Evolutionary conservation across 2,888 invertebrate genomes (phyloP), one percentile per base, ranked within the genome.

Genomic region (Melanotus villosus): DNA sequence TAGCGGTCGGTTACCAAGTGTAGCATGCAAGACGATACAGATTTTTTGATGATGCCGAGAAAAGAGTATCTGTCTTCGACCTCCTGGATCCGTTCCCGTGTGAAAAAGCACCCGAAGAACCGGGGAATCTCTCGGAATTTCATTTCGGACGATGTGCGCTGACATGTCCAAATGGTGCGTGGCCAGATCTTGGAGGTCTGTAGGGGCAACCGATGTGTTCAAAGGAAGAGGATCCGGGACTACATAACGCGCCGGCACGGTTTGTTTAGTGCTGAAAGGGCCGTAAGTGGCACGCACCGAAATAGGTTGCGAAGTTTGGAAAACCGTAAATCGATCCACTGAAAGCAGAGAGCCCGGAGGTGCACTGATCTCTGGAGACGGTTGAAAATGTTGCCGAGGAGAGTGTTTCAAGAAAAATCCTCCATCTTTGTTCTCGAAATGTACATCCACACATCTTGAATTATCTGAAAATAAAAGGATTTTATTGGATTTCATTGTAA

Each of bases 221-320:
- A 84, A 70, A 2, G 84, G 84, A 65, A 93, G 84, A 0, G 93
- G 92, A 84, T 96, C 95, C 4, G 95, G 95, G 56, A 96, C 94
- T 70, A 96, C 92, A 82, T 94, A 95, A 41, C 93, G 89, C 1
- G 96, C 95, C 36, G 96, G 96, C 36, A 97, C 96, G 0, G 96
- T 96, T 85, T 97, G 96, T 82, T 96, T 96, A 62, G 96, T 97
- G 77, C 95, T 95, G 86, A 97, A 97, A 5, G 97, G 97, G 2
- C 97, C 98, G 82, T 97, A 97, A 38, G 93, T 94, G 54, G 97
- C 97, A 69, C 96, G 89, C 41, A 98, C 93, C 19, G 96, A 95
- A 30, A 95, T 95, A 19, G 97, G 95, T 76, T 95, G 93, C 50
- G 95, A 93, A 36, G 95, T 95, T 84, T 96, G 95, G 78, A 97